Evolutionary conservation across 2,113 vertebrate genomes (phyloP).

Genomic region (Arizona elegans): DNA sequence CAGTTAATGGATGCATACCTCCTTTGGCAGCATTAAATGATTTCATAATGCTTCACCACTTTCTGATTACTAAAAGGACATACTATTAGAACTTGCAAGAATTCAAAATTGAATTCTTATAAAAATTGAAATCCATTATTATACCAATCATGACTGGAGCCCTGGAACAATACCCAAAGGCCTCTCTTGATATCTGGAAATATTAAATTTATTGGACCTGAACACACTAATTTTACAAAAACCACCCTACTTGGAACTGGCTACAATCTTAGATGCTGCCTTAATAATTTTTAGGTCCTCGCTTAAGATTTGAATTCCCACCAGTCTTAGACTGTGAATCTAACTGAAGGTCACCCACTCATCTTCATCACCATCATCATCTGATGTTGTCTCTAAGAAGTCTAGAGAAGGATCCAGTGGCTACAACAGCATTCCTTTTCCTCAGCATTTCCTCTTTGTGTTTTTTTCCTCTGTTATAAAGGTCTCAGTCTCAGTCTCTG

Average conservation of each 20-base stretch:
- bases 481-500: accelerated
- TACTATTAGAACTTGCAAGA: background rate
- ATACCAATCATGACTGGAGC: background rate
- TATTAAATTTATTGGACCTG: background rate
- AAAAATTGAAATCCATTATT: background rate
- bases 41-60: background rate
- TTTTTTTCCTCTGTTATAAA: background rate
- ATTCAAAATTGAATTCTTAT: background rate
- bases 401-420: background rate
- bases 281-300: background rate
- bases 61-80: background rate
- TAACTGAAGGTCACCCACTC: background rate
- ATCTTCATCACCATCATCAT: background rate
- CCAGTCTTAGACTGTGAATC: background rate
- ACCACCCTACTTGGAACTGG: background rate
- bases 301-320: background rate
- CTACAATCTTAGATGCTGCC: background rate
- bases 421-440: background rate
- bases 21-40: conserved; percentile 1
- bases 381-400: background rate
- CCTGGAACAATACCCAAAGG: background rate
- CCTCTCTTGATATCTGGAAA: background rate
- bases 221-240: background rate
- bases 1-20: background rate
- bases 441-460: background rate